Conservation (phyloP, 2,888 invertebrate genomes). For the Rutpela maculata region DNA sequence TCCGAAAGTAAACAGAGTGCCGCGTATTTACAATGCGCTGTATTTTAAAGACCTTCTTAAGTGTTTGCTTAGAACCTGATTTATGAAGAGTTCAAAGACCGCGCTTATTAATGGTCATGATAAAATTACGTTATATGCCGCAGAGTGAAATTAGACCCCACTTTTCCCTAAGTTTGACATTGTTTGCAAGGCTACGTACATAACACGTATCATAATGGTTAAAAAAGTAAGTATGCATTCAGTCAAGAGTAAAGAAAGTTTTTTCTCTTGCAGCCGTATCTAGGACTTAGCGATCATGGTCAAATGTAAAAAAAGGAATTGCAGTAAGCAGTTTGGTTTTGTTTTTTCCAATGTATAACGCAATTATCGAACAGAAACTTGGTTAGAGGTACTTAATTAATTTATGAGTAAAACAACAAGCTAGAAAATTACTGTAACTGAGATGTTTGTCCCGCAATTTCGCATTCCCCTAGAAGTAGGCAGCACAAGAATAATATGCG, state of each 20-base stretch:
- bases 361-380: not conserved
- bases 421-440: not conserved
- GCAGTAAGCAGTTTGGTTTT: not conserved
- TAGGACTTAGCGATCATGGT: not conserved
- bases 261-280: not conserved
- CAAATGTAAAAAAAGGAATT: not conserved
- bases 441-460: not conserved
- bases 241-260: constrained; percentile 10
- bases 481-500: too few relatives aligned
- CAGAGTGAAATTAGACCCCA: not conserved
- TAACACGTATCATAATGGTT: not conserved
- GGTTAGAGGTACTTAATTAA: not conserved
- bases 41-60: too few relatives aligned
- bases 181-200: constrained; percentile 12
- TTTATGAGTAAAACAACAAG: not conserved
- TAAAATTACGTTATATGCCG: constrained; percentile 21
- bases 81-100: constrained; percentile 10
- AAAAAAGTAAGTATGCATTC: not conserved
- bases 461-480: too few relatives aligned
- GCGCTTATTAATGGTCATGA: not conserved
- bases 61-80: not conserved
- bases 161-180: constrained; percentile 25
- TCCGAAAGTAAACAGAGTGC: too few relatives aligned
- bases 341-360: not conserved
- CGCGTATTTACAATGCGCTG: too few relatives aligned